These are phyloP conservation scores for Autographa pulchrina DNA, from an alignment of 2,888 invertebrate species.

Conservation along the genomic window DNA sequence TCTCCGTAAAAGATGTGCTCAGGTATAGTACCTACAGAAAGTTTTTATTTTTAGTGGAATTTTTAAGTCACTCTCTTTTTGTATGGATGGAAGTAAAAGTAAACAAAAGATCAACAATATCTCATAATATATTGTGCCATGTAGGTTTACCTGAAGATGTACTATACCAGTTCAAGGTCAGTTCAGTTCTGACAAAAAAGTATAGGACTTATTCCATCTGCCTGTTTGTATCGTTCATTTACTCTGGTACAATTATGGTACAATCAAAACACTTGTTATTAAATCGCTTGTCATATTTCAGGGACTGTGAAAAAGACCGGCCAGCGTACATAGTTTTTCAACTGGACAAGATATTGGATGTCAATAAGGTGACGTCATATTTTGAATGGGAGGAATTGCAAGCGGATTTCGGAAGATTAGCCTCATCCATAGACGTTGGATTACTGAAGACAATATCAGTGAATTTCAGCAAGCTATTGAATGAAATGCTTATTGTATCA, in stretches of 20 bases:
- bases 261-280: too few relatives aligned
- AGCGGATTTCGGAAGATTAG: constrained; percentile 86
- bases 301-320: constrained; percentile 92
- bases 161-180: too few relatives aligned
- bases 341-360: constrained; percentile 91
- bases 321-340: constrained; percentile 93
- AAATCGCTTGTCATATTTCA: constrained; percentile 64
- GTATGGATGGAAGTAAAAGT: too few relatives aligned
- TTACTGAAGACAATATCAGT: constrained; percentile 89
- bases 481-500: constrained; percentile 88
- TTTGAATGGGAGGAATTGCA: constrained; percentile 91
- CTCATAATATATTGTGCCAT: too few relatives aligned
- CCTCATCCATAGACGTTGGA: constrained; percentile 88
- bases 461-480: constrained; percentile 88
- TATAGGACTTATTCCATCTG: too few relatives aligned
- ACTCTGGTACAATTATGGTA: background rate
- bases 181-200: too few relatives aligned
- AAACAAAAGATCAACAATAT: too few relatives aligned
- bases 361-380: constrained; percentile 91
- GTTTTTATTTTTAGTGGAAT: too few relatives aligned
- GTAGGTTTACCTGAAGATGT: too few relatives aligned
- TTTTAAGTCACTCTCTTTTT: too few relatives aligned
- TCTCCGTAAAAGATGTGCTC: constrained; percentile 86
- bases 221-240: background rate
- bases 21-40: constrained; percentile 70